A percentile compares a stretch with the other conserved stretches of the same genome.
Conservation (phyloP, 1,140 invertebrate genomes). For the Sminthurinus signatus region DNA sequence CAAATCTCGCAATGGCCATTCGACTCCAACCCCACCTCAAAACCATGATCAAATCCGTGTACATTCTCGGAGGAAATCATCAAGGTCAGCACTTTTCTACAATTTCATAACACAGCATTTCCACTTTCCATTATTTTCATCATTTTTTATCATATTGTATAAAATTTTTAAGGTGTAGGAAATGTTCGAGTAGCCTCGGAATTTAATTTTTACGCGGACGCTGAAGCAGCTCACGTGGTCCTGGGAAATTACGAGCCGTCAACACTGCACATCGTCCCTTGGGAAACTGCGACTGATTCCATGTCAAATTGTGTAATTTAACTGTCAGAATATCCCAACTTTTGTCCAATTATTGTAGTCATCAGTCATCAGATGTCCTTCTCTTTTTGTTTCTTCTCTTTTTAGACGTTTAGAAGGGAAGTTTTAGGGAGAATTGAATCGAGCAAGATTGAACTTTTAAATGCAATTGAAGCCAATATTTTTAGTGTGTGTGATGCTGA, state of each 20-base stretch:
- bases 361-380: constrained; percentile 43
- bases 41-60: constrained; percentile 56
- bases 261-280: constrained; percentile 57
- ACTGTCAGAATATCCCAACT: too few relatives aligned
- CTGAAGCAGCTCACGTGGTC: constrained; percentile 69
- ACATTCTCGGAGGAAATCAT: constrained; percentile 70
- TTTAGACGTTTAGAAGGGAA: constrained; percentile 53
- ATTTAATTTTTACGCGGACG: constrained; percentile 72
- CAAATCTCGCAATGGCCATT: constrained; percentile 66
- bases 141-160: neutral
- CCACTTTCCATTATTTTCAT: neutral
- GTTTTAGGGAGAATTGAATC: constrained; percentile 47
- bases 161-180: neutral
- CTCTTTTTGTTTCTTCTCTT: too few relatives aligned
- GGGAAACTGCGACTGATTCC: constrained; percentile 52
- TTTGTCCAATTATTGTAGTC: too few relatives aligned
- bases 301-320: constrained; percentile 23
- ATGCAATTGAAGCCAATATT: constrained; percentile 50
- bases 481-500: constrained; percentile 36
- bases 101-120: neutral
- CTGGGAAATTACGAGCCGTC: constrained; percentile 51
- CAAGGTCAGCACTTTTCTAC: constrained; percentile 48
- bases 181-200: constrained; percentile 53
- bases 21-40: constrained; percentile 59
- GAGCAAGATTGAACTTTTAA: constrained; percentile 51